Base-by-base conservation (phyloP, 1,140 invertebrate species). In the Cydia splendana region DNA sequence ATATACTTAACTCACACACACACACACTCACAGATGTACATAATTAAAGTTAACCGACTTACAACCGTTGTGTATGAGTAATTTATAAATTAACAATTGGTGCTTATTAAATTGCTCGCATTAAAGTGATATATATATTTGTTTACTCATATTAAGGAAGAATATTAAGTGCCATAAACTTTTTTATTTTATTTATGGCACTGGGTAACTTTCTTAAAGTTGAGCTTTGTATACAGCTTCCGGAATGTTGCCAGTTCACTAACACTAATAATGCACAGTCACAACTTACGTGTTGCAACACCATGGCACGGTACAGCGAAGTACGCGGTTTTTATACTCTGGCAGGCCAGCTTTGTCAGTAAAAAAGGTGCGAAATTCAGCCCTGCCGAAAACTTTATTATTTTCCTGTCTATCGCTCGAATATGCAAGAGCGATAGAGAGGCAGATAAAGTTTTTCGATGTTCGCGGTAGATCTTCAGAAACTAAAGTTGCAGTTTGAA, bases 141-240 rank as follows among this genome's bases (percentile, higher is more conserved):
- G 62, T 82, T 82, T 79, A 79, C 78, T 76, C 81, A 78, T 78
- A 74, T 90, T 87, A 87, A 81, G 85, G 87, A 87, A 85, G 87
- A 89, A 89, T 88, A 91, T 92, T 79, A 87, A 80, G 83, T 81
- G 81, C 83, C 84, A 81, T 80, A 82, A 81, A 83, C 87, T 85
- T 87, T 45, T 45, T 87, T 85, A 78, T 86, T 87, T 78, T 76
- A 18, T 53, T 74, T 51, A 78, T 89, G 82, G 78, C 78, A 85
- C 83, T 86, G 87, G 86, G 84, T 45, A 71, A 71, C 67, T 71
- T 71, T 71, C 67, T 71, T 85, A 86, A 81, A 81, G 81, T 81
- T 82, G 90, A 91, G 91, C 91, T 91, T 91, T 93, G 91, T 93
- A 93, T 80, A 93, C 91, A 91, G 91, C 91, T 93, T 90, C 81